These are phyloP conservation scores for Pinna nobilis DNA, from an alignment of 1,140 invertebrate genomes.

Conservation along the genomic window DNA sequence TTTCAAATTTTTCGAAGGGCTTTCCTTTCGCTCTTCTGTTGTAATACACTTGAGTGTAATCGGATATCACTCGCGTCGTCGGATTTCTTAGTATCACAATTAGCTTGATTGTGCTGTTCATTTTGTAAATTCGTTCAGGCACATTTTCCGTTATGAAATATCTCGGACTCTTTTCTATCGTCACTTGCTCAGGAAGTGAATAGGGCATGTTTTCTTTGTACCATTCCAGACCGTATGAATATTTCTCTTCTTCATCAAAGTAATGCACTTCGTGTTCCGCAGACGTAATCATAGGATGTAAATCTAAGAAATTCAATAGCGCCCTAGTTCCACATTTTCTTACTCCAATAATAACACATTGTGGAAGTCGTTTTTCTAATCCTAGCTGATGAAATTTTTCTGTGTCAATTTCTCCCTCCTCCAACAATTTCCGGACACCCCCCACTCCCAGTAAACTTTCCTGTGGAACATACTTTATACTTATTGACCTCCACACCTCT, in stretches of 20 bases:
- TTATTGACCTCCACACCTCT: constrained; percentile 40
- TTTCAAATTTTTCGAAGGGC: constrained; percentile 63
- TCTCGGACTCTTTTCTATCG: constrained; percentile 77
- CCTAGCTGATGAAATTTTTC: constrained; percentile 77
- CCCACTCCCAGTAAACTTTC: constrained; percentile 39
- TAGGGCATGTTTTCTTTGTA: constrained; percentile 73
- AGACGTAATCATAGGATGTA: constrained; percentile 73
- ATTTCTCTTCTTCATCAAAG: constrained; percentile 75
- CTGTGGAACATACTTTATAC: constrained; percentile 13
- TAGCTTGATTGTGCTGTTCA: constrained; percentile 92
- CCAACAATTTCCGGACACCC: constrained; percentile 54
- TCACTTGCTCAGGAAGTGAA: constrained; percentile 71
- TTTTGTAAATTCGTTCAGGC: constrained; percentile 86
- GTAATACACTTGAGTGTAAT: constrained; percentile 85
- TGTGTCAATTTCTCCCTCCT: constrained; percentile 40
- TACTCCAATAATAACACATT: constrained; percentile 74
- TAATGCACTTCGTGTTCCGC: constrained; percentile 76
- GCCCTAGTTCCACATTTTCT: constrained; percentile 76
- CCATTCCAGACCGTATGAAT: constrained; percentile 74
- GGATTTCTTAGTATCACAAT: constrained; percentile 93
- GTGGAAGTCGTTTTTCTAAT: constrained; percentile 56
- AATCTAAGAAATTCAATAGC: constrained; percentile 72
- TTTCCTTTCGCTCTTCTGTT: constrained; percentile 68
- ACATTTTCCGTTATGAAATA: constrained; percentile 81
- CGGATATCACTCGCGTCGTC: constrained; percentile 93